These are phyloP conservation scores for Anoura caudifer DNA, from an alignment of 2,113 vertebrate genomes.

Conservation along the genomic window DNA sequence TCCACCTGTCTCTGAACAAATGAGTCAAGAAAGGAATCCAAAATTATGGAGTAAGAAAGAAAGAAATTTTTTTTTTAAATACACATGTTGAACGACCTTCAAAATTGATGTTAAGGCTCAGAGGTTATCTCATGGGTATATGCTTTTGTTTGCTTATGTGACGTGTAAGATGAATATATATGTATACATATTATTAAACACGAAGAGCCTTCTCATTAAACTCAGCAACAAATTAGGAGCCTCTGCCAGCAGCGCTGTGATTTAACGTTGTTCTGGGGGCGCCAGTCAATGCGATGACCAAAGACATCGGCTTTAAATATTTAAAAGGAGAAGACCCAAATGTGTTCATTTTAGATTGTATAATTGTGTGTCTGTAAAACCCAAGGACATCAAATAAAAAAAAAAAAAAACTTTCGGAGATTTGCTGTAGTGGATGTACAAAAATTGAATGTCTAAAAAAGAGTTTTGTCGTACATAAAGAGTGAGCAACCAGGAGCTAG, in stretches of 20 bases:
- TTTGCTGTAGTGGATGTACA: not conserved
- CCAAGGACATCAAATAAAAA: not conserved
- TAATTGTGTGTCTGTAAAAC: not conserved
- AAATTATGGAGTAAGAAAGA: not conserved
- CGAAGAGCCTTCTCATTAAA: not conserved
- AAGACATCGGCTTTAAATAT: not conserved
- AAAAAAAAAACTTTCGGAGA: not conserved
- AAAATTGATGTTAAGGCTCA: not conserved
- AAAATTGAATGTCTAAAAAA: not conserved
- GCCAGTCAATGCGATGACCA: not conserved
- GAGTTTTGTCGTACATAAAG: not conserved
- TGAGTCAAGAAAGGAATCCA: not conserved
- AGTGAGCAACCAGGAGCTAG: not conserved
- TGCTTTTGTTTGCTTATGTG: not conserved
- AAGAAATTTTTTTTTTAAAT: not conserved
- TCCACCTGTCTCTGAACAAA: not conserved
- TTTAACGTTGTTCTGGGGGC: not conserved
- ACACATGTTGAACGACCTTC: not conserved
- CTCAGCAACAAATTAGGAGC: not conserved
- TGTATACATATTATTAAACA: not conserved
- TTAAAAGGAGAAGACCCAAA: not conserved
- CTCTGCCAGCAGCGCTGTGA: accelerated
- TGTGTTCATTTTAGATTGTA: not conserved
- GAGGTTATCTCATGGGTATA: not conserved
- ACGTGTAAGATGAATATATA: not conserved